phyloP scores from a whole-genome alignment of 2,888 invertebrate genomes.

The Netelia melanura region DNA sequence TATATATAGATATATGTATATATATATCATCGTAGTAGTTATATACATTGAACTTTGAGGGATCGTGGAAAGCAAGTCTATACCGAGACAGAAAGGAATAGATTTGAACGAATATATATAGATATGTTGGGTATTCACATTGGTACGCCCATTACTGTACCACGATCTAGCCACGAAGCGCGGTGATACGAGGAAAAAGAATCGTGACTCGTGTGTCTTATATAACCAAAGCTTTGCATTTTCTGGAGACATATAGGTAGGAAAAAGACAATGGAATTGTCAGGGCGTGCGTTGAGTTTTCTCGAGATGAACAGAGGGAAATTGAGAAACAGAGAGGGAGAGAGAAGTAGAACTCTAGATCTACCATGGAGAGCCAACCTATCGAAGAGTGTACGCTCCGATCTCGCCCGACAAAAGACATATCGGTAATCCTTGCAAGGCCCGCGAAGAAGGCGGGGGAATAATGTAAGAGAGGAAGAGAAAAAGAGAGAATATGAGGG shows the following conservation, averaged over 20 bases:
- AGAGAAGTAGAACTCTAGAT: conserved; percentile 28
- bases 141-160: conserved; percentile 8
- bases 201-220: conserved; percentile 34
- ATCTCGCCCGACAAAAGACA: conserved; percentile 6
- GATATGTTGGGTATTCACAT: not conserved
- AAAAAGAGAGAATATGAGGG: conserved; percentile 27
- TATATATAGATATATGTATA: not conserved
- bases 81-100: conserved; percentile 11
- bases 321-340: conserved; percentile 35
- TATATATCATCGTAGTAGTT: not conserved
- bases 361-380: conserved; percentile 33
- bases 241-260: conserved; percentile 17
- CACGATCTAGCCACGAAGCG: not conserved
- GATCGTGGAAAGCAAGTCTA: conserved; percentile 1
- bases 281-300: conserved; percentile 64
- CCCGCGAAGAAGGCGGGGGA: conserved; percentile 16
- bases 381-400: conserved; percentile 28
- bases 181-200: conserved; percentile 19
- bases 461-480: conserved; percentile 3
- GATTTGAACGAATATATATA: not conserved
- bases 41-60: conserved; percentile 6
- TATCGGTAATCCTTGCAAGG: conserved; percentile 35
- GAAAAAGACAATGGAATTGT: conserved; percentile 71
- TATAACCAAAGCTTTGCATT: conserved; percentile 52
- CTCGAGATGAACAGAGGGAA: not conserved